Evolutionary conservation across 2,113 vertebrate species (phyloP).

Genomic region (Chionomys nivalis): DNA sequence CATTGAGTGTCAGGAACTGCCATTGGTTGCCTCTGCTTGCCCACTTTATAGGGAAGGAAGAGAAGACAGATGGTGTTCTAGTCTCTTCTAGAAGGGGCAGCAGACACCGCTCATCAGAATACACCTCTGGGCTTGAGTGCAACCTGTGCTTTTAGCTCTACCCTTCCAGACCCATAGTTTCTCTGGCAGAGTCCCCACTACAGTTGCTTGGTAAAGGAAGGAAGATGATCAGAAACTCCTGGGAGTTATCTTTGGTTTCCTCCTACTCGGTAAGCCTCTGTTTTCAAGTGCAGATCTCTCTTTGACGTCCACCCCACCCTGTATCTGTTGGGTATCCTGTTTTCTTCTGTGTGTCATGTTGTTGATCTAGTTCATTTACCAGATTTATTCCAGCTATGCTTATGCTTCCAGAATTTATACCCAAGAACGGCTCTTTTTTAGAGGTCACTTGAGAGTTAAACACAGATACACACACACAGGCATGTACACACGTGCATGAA

Average conservation of each 20-base stretch:
- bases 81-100: neutral
- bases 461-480: neutral
- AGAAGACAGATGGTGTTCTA: neutral
- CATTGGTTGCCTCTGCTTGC: neutral
- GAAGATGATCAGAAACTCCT: neutral
- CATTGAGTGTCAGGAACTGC: neutral
- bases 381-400: neutral
- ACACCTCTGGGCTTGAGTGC: neutral
- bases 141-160: neutral
- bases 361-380: neutral
- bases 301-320: neutral
- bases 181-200: neutral
- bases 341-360: neutral
- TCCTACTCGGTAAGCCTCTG: neutral
- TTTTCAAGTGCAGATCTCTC: neutral
- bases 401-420: slow-evolving; percentile 37
- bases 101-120: neutral
- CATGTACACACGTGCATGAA: no score
- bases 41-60: neutral
- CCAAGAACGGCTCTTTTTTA: neutral
- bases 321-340: neutral
- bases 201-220: neutral
- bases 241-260: neutral
- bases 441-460: slow-evolving; percentile 10
- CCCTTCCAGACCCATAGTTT: neutral